Percentiles rank a stretch among this genome's conserved stretches.
These are phyloP conservation scores for Osmerus eperlanus DNA, from an alignment of 2,113 vertebrate genomes.

Conservation along the genomic window DNA sequence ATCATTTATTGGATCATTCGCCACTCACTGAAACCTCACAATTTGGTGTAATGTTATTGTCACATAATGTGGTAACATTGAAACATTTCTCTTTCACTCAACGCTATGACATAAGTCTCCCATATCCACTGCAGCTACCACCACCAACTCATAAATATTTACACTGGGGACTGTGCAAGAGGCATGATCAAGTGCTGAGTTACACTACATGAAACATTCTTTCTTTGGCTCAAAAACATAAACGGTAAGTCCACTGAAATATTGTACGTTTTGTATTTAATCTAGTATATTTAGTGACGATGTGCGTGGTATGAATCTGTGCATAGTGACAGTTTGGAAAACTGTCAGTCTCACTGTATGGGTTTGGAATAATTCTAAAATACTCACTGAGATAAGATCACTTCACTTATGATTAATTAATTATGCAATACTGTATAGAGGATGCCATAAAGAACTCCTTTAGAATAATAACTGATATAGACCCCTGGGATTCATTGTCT, in stretches of 20 bases:
- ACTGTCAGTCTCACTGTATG: conserved; percentile 16
- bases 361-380: background rate
- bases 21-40: conserved; percentile 21
- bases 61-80: background rate
- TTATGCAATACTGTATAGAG: background rate
- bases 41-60: background rate
- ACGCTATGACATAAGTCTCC: conserved; percentile 12
- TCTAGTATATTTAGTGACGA: background rate
- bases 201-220: conserved; percentile 24
- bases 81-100: conserved; percentile 3
- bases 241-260: conserved; percentile 37
- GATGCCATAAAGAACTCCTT: background rate
- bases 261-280: conserved; percentile 14
- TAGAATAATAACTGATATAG: conserved; percentile 36
- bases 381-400: background rate
- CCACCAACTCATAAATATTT: conserved; percentile 41
- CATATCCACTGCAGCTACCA: conserved; percentile 14
- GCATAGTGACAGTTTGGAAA: conserved; percentile 6
- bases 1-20: conserved; percentile 16
- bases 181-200: conserved; percentile 30
- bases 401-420: too few relatives aligned
- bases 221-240: conserved; percentile 67
- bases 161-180: conserved; percentile 49
- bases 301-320: background rate
- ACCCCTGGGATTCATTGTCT: conserved; percentile 15